Evolutionary conservation across 2,888 invertebrate genomes (phyloP).

Genomic region (Smittia aterrima): DNA sequence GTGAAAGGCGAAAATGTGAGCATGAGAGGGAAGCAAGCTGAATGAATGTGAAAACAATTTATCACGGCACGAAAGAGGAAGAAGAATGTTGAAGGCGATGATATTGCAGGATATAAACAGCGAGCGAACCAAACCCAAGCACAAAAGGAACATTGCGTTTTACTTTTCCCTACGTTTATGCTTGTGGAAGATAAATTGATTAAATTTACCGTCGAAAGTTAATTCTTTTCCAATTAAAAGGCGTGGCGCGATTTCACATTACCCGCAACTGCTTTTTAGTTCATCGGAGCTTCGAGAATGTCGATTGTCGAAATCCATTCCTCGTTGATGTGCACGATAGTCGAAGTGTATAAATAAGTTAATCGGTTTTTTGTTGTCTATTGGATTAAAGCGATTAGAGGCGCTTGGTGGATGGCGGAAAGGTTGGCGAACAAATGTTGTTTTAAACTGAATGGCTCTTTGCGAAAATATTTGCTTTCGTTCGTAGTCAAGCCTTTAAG

Average conservation of each 20-base stretch:
- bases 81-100: constrained; percentile 17
- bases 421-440: too few relatives aligned
- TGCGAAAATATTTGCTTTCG: too few relatives aligned
- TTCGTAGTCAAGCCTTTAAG: too few relatives aligned
- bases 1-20: background rate
- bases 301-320: background rate
- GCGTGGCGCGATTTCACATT: background rate
- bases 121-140: background rate
- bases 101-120: constrained; percentile 31
- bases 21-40: background rate
- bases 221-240: constrained; percentile 31
- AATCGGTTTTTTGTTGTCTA: too few relatives aligned
- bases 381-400: too few relatives aligned
- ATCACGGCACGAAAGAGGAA: background rate
- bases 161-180: background rate
- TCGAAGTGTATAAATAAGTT: too few relatives aligned
- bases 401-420: too few relatives aligned
- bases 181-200: constrained; percentile 26
- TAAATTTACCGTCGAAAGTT: constrained; percentile 2
- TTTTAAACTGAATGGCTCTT: too few relatives aligned
- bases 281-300: too few relatives aligned
- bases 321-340: background rate
- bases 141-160: background rate
- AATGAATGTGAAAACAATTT: constrained; percentile 18
- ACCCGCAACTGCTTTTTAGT: too few relatives aligned